Conservation (phyloP, 2,113 vertebrate genomes). For the Neotoma lepida region DNA sequence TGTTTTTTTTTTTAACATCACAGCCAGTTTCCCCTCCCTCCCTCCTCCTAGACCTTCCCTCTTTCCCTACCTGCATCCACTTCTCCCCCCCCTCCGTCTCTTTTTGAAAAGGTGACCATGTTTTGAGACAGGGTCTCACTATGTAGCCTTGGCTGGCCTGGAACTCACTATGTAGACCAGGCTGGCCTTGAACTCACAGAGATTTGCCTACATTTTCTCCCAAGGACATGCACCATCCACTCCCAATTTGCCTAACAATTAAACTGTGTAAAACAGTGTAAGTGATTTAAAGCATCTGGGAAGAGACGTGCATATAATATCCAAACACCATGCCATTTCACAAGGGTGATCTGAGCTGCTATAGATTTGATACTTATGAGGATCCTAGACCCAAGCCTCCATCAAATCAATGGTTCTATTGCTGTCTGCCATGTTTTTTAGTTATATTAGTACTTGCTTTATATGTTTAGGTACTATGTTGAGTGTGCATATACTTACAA, state of each 20-base stretch:
- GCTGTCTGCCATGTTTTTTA: not conserved
- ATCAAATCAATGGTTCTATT: not conserved
- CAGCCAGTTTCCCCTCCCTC: not conserved
- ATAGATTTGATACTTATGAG: too few species aligned
- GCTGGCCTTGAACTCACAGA: not conserved
- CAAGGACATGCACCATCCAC: not conserved
- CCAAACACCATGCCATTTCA: not conserved
- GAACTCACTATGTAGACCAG: not conserved
- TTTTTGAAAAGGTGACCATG: not conserved
- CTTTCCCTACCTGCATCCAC: not conserved
- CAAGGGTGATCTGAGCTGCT: not conserved
- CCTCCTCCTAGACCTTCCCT: accelerated
- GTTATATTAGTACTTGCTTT: not conserved
- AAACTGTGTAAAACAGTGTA: not conserved
- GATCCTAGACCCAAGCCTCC: not conserved
- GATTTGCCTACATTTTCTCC: not conserved
- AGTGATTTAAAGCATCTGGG: not conserved
- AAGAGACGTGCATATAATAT: not conserved
- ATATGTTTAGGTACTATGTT: not conserved
- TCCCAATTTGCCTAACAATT: not conserved
- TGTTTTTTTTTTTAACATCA: not conserved
- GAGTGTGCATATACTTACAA: not conserved
- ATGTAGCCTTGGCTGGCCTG: not conserved
- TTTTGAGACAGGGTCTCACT: not conserved
- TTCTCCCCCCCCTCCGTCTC: too few species aligned